Conservation (phyloP, 2,113 vertebrate species). For the Opisthocomus hoazin region DNA sequence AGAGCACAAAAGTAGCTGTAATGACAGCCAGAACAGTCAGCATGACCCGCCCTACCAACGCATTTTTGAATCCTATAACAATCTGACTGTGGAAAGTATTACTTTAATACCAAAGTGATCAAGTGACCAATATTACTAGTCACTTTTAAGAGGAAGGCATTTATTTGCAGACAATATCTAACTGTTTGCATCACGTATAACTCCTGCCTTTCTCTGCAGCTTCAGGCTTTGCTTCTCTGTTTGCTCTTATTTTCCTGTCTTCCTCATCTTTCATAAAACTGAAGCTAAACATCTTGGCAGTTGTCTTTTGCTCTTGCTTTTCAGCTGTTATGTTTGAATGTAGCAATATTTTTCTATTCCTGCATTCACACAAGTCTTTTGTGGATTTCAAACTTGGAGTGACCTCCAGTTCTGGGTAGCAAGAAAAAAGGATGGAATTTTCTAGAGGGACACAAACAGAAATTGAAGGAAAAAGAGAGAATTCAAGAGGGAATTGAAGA, state of each 20-base stretch:
- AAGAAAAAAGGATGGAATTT: not conserved
- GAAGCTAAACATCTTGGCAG: not conserved
- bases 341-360: not conserved
- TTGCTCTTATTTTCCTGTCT: not conserved
- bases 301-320: not conserved
- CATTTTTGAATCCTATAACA: not conserved
- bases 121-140: not conserved
- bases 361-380: not conserved
- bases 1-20: not conserved
- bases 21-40: not conserved
- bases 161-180: not conserved
- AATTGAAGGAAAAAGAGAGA: not conserved
- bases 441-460: not conserved
- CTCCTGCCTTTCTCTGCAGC: not conserved
- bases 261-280: not conserved
- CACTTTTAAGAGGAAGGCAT: not conserved
- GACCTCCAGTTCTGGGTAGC: not conserved
- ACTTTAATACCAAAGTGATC: not conserved
- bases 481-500: not conserved
- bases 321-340: not conserved
- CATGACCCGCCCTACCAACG: not conserved
- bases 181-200: not conserved
- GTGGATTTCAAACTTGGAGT: not conserved
- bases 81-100: not conserved
- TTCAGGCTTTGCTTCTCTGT: not conserved